Evolutionary conservation across 2,888 invertebrate species (phyloP).

Genomic region (Oxycera nigricornis): DNA sequence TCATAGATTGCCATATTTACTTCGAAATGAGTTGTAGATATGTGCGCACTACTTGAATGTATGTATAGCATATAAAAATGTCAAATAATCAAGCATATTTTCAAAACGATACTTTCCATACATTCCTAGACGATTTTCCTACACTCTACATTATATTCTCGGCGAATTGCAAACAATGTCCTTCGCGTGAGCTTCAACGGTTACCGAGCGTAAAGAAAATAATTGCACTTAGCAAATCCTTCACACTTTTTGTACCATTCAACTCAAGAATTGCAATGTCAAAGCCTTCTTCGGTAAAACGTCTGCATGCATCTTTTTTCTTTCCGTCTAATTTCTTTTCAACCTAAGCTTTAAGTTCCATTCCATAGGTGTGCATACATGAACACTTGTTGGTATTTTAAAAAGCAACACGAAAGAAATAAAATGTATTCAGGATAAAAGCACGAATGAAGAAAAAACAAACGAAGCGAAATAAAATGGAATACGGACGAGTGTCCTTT

Average conservation of each 20-base stretch:
- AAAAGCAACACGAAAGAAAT: neutral
- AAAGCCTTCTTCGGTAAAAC: conserved; percentile 1
- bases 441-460: neutral
- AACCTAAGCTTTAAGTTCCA: neutral
- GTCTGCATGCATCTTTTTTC: neutral
- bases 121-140: neutral
- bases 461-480: neutral
- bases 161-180: neutral
- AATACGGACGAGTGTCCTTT: conserved; percentile 6
- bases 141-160: neutral
- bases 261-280: conserved; percentile 5
- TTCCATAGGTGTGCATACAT: neutral
- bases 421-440: neutral
- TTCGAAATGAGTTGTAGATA: too few species aligned
- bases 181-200: neutral
- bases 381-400: neutral
- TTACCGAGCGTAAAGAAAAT: conserved; percentile 4
- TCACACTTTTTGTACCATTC: neutral
- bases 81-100: too few species aligned
- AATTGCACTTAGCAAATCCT: neutral
- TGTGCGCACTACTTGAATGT: too few species aligned
- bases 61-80: too few species aligned
- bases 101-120: neutral
- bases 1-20: too few species aligned
- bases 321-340: neutral